A percentile compares a stretch with the other conserved stretches of the same genome.
phyloP scores from a whole-genome alignment of 2,113 vertebrate genomes.

The Leuciscus idus region DNA sequence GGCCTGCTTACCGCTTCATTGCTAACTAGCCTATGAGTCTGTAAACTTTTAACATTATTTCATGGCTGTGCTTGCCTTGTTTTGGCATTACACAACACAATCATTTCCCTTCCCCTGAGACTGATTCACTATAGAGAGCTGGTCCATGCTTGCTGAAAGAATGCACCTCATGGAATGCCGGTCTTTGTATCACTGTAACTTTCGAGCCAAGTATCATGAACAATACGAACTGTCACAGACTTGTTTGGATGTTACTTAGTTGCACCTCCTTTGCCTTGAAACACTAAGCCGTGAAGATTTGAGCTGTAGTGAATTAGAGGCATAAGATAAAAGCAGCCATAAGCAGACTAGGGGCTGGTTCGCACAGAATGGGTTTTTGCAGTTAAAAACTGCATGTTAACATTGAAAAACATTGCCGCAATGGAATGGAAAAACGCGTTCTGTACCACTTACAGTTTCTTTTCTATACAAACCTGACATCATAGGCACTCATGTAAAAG shows the following conservation, averaged over 20 bases:
- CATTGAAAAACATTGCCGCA: no score
- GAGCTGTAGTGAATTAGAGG: background rate
- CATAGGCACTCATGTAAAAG: background rate
- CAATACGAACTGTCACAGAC: conserved; percentile 37
- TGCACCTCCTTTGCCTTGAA: background rate
- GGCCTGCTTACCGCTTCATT: conserved; percentile 43
- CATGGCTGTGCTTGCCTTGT: conserved; percentile 40
- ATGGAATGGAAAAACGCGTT: no score
- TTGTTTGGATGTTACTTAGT: conserved; percentile 38
- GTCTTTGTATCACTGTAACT: conserved; percentile 36
- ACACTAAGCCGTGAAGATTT: background rate
- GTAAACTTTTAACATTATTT: conserved; percentile 44
- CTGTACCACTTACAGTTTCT: background rate
- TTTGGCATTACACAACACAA: conserved; percentile 39
- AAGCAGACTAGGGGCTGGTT: background rate
- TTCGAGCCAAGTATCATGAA: conserved; percentile 45
- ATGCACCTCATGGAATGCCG: conserved; percentile 56
- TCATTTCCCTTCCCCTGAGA: conserved; percentile 16
- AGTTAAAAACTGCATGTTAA: no score
- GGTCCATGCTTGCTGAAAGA: conserved; percentile 64
- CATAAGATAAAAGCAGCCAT: background rate
- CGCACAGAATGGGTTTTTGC: no score
- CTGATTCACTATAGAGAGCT: conserved; percentile 41
- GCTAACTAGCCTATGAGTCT: background rate
- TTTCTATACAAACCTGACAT: background rate